phyloP scores from a whole-genome alignment of 1,140 invertebrate species.

The Plodia interpunctella region DNA sequence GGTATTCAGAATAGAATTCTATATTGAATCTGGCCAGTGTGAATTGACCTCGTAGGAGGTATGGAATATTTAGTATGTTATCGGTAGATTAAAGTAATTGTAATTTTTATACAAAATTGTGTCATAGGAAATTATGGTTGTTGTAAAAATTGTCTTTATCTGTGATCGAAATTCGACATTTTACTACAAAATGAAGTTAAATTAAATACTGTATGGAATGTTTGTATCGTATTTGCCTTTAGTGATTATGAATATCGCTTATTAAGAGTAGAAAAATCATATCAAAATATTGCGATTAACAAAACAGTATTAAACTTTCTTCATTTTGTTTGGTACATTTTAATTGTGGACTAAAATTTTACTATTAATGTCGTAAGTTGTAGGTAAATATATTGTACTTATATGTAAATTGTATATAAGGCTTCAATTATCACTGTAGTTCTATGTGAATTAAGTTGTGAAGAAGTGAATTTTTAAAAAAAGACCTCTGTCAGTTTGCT shows the following conservation, averaged over 20 bases:
- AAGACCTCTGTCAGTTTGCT: no score
- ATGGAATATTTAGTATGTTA: not conserved
- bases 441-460: not conserved
- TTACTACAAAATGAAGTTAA: not conserved
- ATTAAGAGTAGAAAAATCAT: no score
- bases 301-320: not conserved
- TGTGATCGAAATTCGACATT: conserved; percentile 34
- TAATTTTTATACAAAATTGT: not conserved
- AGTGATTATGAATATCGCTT: no score
- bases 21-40: no score
- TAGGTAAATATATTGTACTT: conserved; percentile 4
- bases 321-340: not conserved
- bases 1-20: no score
- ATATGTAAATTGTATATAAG: conserved; percentile 11
- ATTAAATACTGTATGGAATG: not conserved
- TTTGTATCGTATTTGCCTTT: no score
- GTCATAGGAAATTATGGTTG: conserved; percentile 9
- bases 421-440: conserved; percentile 7
- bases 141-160: conserved; percentile 20
- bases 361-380: not conserved
- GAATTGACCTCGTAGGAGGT: no score
- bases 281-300: no score
- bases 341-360: not conserved
- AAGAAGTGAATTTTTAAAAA: no score
- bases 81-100: not conserved